Conservation (phyloP, 2,113 vertebrate genomes). For the Xiphophorus couchianus region DNA sequence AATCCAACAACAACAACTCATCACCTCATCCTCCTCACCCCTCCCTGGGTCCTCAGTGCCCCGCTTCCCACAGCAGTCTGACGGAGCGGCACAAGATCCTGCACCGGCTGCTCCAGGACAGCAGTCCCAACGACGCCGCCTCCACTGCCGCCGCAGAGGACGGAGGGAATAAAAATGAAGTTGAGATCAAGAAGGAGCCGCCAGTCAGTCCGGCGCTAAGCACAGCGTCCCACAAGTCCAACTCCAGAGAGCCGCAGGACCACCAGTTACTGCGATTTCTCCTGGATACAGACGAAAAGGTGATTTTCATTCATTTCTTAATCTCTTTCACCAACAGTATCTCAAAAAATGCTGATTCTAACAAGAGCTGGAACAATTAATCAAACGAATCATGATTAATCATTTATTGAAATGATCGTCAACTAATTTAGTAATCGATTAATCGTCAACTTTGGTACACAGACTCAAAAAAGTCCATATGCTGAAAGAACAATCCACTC, state of each 20-base stretch:
- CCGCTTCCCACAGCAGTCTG: conserved; percentile 91
- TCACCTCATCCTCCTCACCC: conserved; percentile 64
- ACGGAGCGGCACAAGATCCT: conserved; percentile 94
- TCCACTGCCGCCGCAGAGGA: conserved; percentile 57
- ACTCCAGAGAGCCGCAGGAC: conserved; percentile 89
- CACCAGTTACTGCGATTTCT: conserved; percentile 94
- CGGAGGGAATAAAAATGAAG: conserved; percentile 46
- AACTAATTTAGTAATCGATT: no score
- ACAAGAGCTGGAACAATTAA: not conserved
- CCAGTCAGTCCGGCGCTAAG: conserved; percentile 59
- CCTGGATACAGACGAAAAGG: conserved; percentile 91
- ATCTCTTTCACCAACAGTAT: no score
- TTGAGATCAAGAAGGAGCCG: conserved; percentile 84
- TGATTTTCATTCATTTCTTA: conserved; percentile 10
- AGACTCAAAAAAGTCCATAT: no score
- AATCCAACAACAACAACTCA: conserved; percentile 44
- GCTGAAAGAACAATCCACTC: no score
- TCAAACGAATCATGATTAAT: no score
- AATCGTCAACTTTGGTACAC: no score
- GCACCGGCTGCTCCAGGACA: conserved; percentile 93
- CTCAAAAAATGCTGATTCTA: not conserved
- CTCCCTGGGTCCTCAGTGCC: conserved; percentile 81
- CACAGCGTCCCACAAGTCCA: conserved; percentile 56
- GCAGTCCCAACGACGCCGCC: conserved; percentile 85
- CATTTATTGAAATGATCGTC: no score